Evolutionary conservation across 2,888 invertebrate genomes (phyloP).

Genomic region (Hoplodrina ambigua): DNA sequence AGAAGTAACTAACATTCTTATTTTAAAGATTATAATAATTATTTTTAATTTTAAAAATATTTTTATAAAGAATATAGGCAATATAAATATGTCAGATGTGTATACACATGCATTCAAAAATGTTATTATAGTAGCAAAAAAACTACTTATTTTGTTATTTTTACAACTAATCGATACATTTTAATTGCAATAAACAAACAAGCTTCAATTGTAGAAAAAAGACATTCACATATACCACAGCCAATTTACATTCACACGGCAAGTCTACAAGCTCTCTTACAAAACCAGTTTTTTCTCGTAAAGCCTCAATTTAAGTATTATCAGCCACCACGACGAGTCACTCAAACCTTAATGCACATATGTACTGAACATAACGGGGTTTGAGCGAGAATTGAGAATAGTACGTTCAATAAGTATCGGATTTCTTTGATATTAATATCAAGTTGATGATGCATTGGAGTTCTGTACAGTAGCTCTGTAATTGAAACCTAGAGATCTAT

Average conservation of each 20-base stretch:
- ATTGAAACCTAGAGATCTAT: conserved; percentile 3
- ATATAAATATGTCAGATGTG: no score
- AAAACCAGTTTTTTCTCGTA: conserved; percentile 70
- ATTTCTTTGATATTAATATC: conserved; percentile 38
- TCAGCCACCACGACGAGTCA: conserved; percentile 68
- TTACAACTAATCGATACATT: not conserved
- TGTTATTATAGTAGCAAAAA: no score
- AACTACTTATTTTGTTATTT: no score
- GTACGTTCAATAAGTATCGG: conserved; percentile 36
- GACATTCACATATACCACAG: conserved; percentile 23
- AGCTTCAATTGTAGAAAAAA: not conserved
- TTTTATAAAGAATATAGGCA: no score
- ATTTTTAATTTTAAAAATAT: no score
- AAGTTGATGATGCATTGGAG: conserved; percentile 13
- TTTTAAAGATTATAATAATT: no score
- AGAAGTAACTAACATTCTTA: no score
- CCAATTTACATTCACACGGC: conserved; percentile 17
- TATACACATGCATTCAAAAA: no score
- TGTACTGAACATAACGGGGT: conserved; percentile 35
- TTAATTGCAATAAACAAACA: not conserved
- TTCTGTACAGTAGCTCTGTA: conserved; percentile 31
- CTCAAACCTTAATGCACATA: conserved; percentile 72
- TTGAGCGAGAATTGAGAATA: conserved; percentile 35
- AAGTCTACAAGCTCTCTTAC: conserved; percentile 63
- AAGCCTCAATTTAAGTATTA: conserved; percentile 71